These are phyloP conservation scores for Tragelaphus strepsiceros DNA, from an alignment of 2,113 vertebrate species.

Conservation along the genomic window DNA sequence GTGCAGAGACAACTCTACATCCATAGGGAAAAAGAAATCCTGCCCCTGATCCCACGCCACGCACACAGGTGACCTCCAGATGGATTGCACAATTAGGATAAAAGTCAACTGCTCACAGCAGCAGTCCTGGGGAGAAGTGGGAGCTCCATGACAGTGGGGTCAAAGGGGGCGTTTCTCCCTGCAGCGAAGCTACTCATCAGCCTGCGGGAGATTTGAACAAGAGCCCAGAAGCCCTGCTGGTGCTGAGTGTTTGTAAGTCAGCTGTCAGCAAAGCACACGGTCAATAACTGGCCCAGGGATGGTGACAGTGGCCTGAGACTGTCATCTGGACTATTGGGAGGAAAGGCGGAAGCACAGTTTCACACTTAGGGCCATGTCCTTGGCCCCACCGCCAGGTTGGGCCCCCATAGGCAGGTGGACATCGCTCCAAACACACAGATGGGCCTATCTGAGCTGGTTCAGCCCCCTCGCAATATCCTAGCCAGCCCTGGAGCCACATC, in stretches of 20 bases:
- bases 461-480: background rate
- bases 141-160: no score
- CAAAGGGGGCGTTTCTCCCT: background rate
- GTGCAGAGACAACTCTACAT: background rate
- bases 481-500: background rate
- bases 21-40: no score
- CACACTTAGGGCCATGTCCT: background rate
- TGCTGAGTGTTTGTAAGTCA: fast-evolving
- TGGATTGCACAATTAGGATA: no score
- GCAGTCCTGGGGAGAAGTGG: background rate
- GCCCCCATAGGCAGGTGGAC: no score
- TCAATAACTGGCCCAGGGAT: background rate
- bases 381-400: background rate
- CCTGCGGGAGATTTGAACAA: fast-evolving
- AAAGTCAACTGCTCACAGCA: background rate
- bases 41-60: background rate
- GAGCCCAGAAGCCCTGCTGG: background rate
- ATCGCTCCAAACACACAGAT: fast-evolving
- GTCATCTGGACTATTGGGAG: background rate
- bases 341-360: background rate
- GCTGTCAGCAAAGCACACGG: background rate
- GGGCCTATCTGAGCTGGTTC: background rate
- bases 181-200: background rate
- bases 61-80: background rate
- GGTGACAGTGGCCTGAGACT: background rate